Conservation (phyloP, 1,140 invertebrate species). For the Trialeurodes vaporariorum region DNA sequence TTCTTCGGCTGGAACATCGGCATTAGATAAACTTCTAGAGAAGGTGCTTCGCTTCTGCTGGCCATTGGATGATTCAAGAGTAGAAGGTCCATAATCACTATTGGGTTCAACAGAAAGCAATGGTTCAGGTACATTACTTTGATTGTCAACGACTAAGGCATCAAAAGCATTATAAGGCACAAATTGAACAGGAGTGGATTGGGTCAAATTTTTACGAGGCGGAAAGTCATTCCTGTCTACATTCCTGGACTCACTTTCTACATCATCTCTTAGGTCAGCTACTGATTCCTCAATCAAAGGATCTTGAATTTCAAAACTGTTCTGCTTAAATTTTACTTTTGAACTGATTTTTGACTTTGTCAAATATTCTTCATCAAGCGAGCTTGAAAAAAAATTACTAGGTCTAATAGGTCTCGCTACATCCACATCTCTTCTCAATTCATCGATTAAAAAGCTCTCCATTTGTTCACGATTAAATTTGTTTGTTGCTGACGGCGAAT, state of each 20-base stretch:
- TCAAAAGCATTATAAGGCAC: too few relatives aligned
- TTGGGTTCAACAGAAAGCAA: slow-evolving; percentile 25
- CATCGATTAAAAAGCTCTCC: background rate
- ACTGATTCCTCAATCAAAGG: background rate
- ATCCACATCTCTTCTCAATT: background rate
- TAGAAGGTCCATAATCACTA: slow-evolving; percentile 36
- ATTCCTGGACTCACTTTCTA: too few relatives aligned
- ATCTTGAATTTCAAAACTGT: background rate
- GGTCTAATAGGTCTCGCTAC: too few relatives aligned
- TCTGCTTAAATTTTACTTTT: background rate
- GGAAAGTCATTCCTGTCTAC: too few relatives aligned
- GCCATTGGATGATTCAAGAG: slow-evolving; percentile 10
- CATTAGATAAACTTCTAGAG: slow-evolving; percentile 66
- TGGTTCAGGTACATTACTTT: background rate
- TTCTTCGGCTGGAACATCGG: slow-evolving; percentile 66
- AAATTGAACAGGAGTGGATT: too few relatives aligned
- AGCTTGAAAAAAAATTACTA: too few relatives aligned
- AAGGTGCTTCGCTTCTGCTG: slow-evolving; percentile 46
- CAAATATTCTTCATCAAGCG: too few relatives aligned
- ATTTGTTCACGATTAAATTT: background rate
- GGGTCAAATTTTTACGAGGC: too few relatives aligned
- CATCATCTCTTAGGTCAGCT: too few relatives aligned
- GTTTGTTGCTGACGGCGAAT: too few relatives aligned
- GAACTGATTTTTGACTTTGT: too few relatives aligned
- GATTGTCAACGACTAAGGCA: too few relatives aligned